Evolutionary conservation across 2,797 vertebrate species (phyloP).

Genomic region (Coreius guichenoti): DNA sequence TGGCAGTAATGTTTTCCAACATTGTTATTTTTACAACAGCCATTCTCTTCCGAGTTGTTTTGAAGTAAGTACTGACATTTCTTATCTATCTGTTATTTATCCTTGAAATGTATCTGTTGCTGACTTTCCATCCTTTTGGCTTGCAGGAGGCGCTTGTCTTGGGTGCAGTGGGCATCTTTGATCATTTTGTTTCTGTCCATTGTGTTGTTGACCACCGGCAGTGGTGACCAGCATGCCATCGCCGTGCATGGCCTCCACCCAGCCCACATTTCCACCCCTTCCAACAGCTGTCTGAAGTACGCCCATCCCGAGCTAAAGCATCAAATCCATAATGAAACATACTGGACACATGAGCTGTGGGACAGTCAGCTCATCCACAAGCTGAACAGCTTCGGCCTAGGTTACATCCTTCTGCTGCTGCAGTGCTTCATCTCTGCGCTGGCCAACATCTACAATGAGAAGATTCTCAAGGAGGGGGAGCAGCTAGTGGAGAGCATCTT

Average conservation of each 20-base stretch:
- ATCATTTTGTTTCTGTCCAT: constrained; percentile 93
- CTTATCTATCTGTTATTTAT: background rate
- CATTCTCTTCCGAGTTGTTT: constrained; percentile 92
- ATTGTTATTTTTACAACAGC: constrained; percentile 98
- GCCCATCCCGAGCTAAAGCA: constrained; percentile 74
- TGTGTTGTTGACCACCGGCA: constrained; percentile 86
- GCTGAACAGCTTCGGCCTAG: constrained; percentile 84
- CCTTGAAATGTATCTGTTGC: background rate
- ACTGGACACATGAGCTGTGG: constrained; percentile 79
- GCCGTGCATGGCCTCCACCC: constrained; percentile 82
- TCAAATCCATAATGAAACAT: constrained; percentile 66
- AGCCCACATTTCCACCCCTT: constrained; percentile 78
- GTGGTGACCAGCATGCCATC: constrained; percentile 78
- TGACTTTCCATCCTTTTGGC: constrained; percentile 12
- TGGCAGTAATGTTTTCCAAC: constrained; percentile 97
- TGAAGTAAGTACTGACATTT: constrained; percentile 86
- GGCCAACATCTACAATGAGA: constrained; percentile 99
- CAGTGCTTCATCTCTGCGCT: constrained; percentile 95
- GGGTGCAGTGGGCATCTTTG: constrained; percentile 94
- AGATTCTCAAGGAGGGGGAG: constrained; percentile 94
- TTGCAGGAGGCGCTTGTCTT: constrained; percentile 87
- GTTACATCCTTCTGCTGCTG: constrained; percentile 89
- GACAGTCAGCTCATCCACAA: constrained; percentile 74
- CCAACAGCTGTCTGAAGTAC: constrained; percentile 89
- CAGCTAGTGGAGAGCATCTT: constrained; percentile 93